Evolutionary conservation across 2,113 vertebrate genomes (phyloP).

Genomic region (Nothobranchius furzeri): DNA sequence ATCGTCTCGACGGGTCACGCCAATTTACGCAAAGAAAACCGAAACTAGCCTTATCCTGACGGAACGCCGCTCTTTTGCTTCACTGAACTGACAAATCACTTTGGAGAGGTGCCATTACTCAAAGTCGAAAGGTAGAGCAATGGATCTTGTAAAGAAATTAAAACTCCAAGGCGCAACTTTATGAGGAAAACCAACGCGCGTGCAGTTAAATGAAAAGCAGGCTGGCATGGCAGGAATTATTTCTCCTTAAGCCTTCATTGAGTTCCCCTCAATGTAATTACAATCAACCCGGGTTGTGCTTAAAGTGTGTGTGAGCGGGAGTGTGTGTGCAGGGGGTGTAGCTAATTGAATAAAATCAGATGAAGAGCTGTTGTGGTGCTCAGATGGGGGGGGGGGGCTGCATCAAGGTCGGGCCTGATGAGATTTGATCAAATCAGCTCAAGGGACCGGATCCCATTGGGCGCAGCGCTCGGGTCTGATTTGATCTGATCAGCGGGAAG

Average conservation of each 20-base stretch:
- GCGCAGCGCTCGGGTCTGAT: conserved; percentile 25
- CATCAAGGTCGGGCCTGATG: conserved; percentile 60
- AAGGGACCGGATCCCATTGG: conserved; percentile 47
- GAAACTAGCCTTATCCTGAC: conserved; percentile 39
- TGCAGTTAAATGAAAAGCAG: conserved; percentile 53
- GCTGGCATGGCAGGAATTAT: conserved; percentile 16
- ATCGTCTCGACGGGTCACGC: conserved; percentile 10
- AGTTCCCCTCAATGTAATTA: conserved; percentile 44
- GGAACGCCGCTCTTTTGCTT: conserved; percentile 50
- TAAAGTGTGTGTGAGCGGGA: not conserved
- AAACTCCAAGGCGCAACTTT: conserved; percentile 53
- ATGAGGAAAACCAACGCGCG: conserved; percentile 31
- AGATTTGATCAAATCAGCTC: conserved; percentile 63
- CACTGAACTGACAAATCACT: conserved; percentile 74
- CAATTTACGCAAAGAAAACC: conserved; percentile 28
- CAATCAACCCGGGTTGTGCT: conserved; percentile 42
- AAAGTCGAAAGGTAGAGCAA: conserved; percentile 55
- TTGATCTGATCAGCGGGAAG: conserved; percentile 38
- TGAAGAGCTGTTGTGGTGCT: conserved; percentile 47
- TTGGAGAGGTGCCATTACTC: conserved; percentile 69
- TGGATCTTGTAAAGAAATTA: conserved; percentile 52
- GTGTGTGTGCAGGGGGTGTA: conserved; percentile 15
- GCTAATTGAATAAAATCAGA: conserved; percentile 66
- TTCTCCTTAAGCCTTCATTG: conserved; percentile 43
- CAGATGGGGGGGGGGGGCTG: conserved; percentile 17